A percentile compares a stretch with the other conserved stretches of the same genome.
Evolutionary conservation across 2,113 vertebrate species (phyloP).

Genomic region (Colaptes auratus): DNA sequence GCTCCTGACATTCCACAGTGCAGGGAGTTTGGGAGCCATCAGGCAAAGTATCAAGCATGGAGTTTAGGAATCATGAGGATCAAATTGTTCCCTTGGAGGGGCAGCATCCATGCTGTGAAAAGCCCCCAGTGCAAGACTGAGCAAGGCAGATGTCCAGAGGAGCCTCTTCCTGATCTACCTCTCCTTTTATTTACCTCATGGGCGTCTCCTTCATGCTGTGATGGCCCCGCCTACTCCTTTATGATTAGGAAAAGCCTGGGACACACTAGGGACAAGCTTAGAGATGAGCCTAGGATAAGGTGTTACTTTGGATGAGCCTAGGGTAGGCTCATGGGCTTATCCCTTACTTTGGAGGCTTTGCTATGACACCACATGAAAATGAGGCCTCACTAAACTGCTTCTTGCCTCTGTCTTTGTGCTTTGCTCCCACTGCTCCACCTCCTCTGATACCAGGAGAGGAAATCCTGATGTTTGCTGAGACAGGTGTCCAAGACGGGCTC

Average conservation of each 20-base stretch:
- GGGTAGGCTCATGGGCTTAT: neutral
- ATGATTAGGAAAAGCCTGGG: neutral
- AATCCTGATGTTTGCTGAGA: neutral
- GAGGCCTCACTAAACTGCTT: neutral
- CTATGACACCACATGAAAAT: neutral
- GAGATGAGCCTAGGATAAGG: neutral
- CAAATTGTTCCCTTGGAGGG: neutral
- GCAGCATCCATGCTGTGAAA: accelerated
- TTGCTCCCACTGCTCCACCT: neutral
- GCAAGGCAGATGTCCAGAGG: neutral
- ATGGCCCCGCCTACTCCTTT: neutral
- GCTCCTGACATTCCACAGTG: neutral
- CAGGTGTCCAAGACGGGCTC: neutral
- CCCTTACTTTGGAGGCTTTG: neutral
- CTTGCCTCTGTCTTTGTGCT: neutral
- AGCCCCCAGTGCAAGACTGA: accelerated
- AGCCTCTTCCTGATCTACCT: neutral
- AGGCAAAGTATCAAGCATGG: neutral
- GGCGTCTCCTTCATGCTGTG: neutral
- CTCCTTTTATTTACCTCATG: neutral
- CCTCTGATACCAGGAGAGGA: neutral
- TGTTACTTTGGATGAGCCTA: neutral
- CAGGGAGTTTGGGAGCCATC: neutral
- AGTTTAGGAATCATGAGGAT: neutral
- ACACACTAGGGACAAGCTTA: neutral